These are phyloP conservation scores for Drosophila merina DNA, from an alignment of 2,888 invertebrate genomes.

Conservation along the genomic window DNA sequence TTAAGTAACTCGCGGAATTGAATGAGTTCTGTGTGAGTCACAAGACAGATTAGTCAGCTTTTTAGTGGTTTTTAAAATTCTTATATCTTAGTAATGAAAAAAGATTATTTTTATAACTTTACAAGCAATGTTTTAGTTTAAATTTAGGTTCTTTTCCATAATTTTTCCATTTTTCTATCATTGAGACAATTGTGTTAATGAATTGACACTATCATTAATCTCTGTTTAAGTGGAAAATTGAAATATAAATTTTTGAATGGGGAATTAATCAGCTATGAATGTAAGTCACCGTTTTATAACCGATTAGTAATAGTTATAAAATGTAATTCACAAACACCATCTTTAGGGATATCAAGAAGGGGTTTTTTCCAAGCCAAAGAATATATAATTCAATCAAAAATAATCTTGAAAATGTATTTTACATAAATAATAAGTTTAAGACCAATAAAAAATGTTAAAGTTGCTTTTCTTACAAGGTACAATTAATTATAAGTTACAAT, in stretches of 20 bases:
- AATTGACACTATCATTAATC: neutral
- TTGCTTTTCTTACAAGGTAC: too few species aligned
- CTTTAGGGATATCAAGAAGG: too few species aligned
- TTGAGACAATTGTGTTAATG: neutral
- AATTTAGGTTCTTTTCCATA: neutral
- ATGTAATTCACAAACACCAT: too few species aligned
- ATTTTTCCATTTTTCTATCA: neutral
- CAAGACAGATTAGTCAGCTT: constrained; percentile 19
- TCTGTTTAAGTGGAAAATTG: neutral
- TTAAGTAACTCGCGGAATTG: constrained; percentile 25
- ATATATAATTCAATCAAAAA: neutral
- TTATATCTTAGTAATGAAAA: neutral
- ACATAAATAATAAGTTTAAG: too few species aligned
- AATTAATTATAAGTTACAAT: neutral
- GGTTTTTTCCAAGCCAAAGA: neutral
- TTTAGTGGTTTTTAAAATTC: neutral
- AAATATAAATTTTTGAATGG: neutral
- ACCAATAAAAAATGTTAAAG: too few species aligned
- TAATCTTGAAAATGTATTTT: neutral
- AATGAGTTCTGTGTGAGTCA: constrained; percentile 22
- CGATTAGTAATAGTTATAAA: neutral
- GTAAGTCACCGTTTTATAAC: neutral
- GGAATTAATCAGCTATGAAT: neutral
- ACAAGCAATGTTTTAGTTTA: neutral
- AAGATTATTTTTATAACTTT: neutral